These are phyloP conservation scores for Notechis scutatus DNA, from an alignment of 2,113 vertebrate genomes.

Conservation along the genomic window DNA sequence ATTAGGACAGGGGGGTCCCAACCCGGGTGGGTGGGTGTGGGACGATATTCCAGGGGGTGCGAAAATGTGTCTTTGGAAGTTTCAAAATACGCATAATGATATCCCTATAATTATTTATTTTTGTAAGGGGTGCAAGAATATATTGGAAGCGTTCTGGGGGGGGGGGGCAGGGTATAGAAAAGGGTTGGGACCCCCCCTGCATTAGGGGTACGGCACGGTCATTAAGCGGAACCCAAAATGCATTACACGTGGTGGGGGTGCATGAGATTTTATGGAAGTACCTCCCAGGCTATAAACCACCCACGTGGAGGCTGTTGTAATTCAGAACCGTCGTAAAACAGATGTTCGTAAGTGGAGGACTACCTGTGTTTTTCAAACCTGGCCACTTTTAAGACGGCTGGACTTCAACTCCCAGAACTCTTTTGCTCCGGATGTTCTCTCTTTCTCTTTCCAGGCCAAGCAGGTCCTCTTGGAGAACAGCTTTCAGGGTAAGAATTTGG, in stretches of 20 bases:
- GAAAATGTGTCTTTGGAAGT: too few species aligned
- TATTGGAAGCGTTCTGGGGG: too few species aligned
- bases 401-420: background rate
- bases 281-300: background rate
- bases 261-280: background rate
- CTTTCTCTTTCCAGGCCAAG: slow-evolving; percentile 73
- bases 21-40: too few species aligned
- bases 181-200: too few species aligned
- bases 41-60: too few species aligned
- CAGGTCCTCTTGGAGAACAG: slow-evolving; percentile 85
- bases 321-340: background rate
- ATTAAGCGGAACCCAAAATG: background rate
- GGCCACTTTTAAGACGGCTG: background rate
- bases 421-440: background rate
- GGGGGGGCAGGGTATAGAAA: too few species aligned
- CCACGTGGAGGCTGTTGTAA: background rate
- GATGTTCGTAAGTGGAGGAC: background rate
- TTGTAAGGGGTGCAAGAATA: too few species aligned
- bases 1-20: too few species aligned
- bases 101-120: too few species aligned
- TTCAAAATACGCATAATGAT: too few species aligned
- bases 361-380: background rate
- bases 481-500: slow-evolving; percentile 75
- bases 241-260: too few species aligned
- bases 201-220: background rate